Base-by-base conservation (phyloP, 1,140 invertebrate species). In the Aphelenchoides fujianensis region DNA sequence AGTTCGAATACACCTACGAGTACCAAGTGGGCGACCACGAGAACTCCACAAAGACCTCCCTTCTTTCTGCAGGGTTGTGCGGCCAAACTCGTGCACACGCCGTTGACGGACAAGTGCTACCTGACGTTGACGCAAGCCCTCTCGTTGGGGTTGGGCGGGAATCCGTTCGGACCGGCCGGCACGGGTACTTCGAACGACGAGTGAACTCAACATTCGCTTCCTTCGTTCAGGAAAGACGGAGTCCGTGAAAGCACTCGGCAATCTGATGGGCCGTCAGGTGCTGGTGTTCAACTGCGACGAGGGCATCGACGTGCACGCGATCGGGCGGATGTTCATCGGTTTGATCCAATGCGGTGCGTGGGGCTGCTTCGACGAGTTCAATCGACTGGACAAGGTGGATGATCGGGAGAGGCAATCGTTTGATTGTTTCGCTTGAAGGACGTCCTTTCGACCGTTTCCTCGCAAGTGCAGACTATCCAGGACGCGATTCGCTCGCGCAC, bases 171-270 rank as follows among this genome's bases (percentile, higher is more conserved):
- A 73, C 95, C 95, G 52, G 95, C 96, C 78, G 95, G 95, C 81
- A 99, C 96, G 23, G 95, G n/a, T n/a, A n/a, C n/a, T n/a, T n/a
- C n/a, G n/a, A n/a, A n/a, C n/a, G n/a, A n/a, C n/a, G n/a, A n/a
- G n/a, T n/a, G n/a, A n/a, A n/a, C n/a, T n/a, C n/a, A n/a, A n/a
- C n/a, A n/a, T n/a, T n/a, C n/a, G n/a, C n/a, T n/a, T n/a, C n/a
- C n/a, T n/a, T n/a, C n/a, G n/a, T n/a, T n/a, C n/a, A n/a, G n/a
- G 97, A 73, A 99, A 99, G 87, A 99, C 97, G 0, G 97, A 99
- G 85, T 97, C 95, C 0, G 96, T 99, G 0, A 99, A 35, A 95
- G 96, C 68, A 92, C 97, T 86, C 93, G 98, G 82, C 86, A 97
- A n/a, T 94, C 94, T 19, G 94, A 94, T 73, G 0, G 96, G 96